phyloP scores from a whole-genome alignment of 2,113 vertebrate genomes.

The Syngnathus floridae region DNA sequence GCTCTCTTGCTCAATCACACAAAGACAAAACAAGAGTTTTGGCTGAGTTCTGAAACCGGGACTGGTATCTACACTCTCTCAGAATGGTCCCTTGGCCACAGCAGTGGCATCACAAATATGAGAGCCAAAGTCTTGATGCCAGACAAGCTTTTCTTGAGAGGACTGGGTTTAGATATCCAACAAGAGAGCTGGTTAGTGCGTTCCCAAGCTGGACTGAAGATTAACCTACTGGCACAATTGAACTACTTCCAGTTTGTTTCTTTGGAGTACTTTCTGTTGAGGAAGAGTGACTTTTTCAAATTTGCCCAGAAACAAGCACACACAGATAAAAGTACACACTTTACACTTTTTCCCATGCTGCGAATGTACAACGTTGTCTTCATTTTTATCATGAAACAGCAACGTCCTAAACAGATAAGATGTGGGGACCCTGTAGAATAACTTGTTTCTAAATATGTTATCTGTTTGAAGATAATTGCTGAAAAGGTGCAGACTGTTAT shows the following conservation, averaged over 20 bases:
- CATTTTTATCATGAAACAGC: conserved; percentile 2
- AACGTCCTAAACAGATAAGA: not conserved
- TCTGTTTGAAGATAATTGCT: not conserved
- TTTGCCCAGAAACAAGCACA: conserved; percentile 12
- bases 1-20: conserved; percentile 33
- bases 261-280: conserved; percentile 16
- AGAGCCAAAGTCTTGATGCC: conserved; percentile 45
- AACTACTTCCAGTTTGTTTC: conserved; percentile 39
- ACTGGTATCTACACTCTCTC: conserved; percentile 59
- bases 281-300: conserved; percentile 18
- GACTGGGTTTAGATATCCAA: conserved; percentile 11
- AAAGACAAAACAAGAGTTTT: conserved; percentile 40
- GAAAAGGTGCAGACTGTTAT: not conserved
- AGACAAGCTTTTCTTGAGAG: conserved; percentile 46
- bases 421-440: not conserved
- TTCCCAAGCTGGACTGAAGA: conserved; percentile 31
- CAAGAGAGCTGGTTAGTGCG: conserved; percentile 15
- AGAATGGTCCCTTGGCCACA: conserved; percentile 50
- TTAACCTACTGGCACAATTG: conserved; percentile 62
- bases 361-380: conserved; percentile 10
- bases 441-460: not conserved
- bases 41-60: conserved; percentile 41
- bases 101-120: conserved; percentile 32
- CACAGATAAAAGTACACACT: not conserved
- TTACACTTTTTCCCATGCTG: not conserved